phyloP scores from a whole-genome alignment of 2,888 invertebrate genomes.

The Acheta domesticus region DNA sequence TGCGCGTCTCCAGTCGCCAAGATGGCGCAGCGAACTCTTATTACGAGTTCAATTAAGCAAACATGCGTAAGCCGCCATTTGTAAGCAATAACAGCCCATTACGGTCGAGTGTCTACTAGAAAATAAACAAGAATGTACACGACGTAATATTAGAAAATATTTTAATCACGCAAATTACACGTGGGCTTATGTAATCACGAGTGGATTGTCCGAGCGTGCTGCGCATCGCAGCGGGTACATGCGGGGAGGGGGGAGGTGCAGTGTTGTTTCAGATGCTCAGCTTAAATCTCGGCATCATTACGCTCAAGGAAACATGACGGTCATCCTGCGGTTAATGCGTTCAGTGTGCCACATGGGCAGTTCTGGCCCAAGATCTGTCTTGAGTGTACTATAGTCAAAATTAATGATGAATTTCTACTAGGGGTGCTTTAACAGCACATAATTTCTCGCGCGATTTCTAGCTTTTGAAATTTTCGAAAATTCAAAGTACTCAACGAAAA shows the following conservation, averaged over 20 bases:
- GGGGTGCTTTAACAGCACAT: too few species aligned
- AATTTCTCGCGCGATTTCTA: too few species aligned
- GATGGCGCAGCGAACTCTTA: background rate
- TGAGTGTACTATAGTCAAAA: too few species aligned
- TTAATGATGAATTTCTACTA: too few species aligned
- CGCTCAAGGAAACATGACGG: background rate
- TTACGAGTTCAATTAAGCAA: constrained; percentile 6
- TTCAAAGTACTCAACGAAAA: too few species aligned
- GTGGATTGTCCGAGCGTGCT: background rate
- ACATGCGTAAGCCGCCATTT: background rate
- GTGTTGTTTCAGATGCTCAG: background rate
- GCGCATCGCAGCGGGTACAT: too few species aligned
- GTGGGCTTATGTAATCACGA: background rate
- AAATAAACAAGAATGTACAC: background rate
- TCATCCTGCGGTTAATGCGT: background rate
- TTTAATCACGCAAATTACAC: constrained; percentile 18
- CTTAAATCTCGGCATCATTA: background rate
- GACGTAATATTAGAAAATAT: constrained; percentile 18
- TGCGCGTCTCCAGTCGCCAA: background rate
- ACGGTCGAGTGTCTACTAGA: background rate
- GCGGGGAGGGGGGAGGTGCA: too few species aligned
- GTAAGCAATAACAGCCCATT: constrained; percentile 5
- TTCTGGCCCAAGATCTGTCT: too few species aligned
- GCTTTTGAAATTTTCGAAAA: too few species aligned
- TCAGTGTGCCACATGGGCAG: background rate